Base-by-base conservation (phyloP, 2,113 vertebrate genomes). In the Steatornis caripensis region DNA sequence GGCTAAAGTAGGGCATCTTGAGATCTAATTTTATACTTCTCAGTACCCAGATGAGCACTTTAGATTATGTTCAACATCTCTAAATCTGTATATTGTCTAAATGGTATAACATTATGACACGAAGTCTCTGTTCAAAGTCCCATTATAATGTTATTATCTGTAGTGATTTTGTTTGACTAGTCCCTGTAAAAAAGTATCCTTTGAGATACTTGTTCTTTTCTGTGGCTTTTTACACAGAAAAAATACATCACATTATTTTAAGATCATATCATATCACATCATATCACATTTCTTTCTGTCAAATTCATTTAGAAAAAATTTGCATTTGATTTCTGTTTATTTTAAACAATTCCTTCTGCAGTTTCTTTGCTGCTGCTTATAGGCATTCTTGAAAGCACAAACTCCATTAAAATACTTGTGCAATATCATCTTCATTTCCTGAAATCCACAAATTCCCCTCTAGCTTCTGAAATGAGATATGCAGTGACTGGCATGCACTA, bases 111-210 rank as follows among this genome's bases (percentile, higher is more conserved):
- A 78, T 89, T 92, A 93, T 58, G 60, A 92, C 68, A 96, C 36
- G 74, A 85, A 20, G 29, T 74, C 17, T 96, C 68, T 84, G 46
- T 93, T 84, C 66, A 68, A 81, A 94, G 80, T 90, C 26, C 79
- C 43, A 70, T 87, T 93, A 95, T 68, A 70, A 71, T 80, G 71
- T 95, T 68, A 93, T 95, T 96, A 90, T 93, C 72, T 96, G 51
- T 23, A 84, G 62, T 77, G 54, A 96, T 90, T 90, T 82, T 24
- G 32, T 94, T 87, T 89, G 71, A 93, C 58, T 77, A 77, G 68
- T 75, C 22, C 34, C 34, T 66, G 34, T 86, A 75, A 91, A 89
- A 93, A 93, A 39, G 27, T 39, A 75, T 48, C 36, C 27, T 86
- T 74, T 62, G 58, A 88, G 62, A 79, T 68, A 58, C 36, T 62